Base-by-base conservation (phyloP, 2,888 invertebrate species). In the Spodoptera picta region DNA sequence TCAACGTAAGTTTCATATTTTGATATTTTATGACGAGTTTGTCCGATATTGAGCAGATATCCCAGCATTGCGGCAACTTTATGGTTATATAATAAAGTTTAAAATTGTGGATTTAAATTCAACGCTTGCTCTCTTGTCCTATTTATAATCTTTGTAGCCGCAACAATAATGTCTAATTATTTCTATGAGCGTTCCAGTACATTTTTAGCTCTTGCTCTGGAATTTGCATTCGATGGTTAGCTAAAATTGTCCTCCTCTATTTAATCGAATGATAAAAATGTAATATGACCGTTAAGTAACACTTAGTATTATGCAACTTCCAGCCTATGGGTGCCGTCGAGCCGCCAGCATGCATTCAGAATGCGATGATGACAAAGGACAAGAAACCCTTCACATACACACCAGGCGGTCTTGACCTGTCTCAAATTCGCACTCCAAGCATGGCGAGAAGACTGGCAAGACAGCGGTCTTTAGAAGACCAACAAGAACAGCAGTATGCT, bases 351-450 rank as follows among this genome's bases (percentile, higher is more conserved):
- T 98, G 98, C 80, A 97, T 98, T 62, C 98, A 98, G 88, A 98
- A 98, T 90, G 98, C 98, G 42, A 98, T 98, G 98, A 97, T 98
- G 97, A 98, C 98, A 83, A 98, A 98, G 92, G 98, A 98, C 91
- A 99, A 98, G 91, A 98, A 98, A 86, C 98, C 98, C 11, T 99
- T 99, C 89, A 98, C 98, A n/a, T 99, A 99, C 90, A 98, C 98
- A 19, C 98, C 98, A 1, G 98, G 98, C 19, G 98, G 98, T 73
- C 95, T 98, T 65, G 98, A 98, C 90, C 95, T 98, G 56, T 98
- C 98, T 10, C 98, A 98, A 92, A 98, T 98, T 68, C 96, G 96
- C 70, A 98, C 98, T 58, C 98, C 98, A 10, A 96, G 98, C 79
- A 98, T 98, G 98, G 97, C 97, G 3, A 95, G 98, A 77, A 95